A percentile compares a stretch with the other conserved stretches of the same genome.
phyloP scores from a whole-genome alignment of 2,797 vertebrate species.

The Hirundo rustica region DNA sequence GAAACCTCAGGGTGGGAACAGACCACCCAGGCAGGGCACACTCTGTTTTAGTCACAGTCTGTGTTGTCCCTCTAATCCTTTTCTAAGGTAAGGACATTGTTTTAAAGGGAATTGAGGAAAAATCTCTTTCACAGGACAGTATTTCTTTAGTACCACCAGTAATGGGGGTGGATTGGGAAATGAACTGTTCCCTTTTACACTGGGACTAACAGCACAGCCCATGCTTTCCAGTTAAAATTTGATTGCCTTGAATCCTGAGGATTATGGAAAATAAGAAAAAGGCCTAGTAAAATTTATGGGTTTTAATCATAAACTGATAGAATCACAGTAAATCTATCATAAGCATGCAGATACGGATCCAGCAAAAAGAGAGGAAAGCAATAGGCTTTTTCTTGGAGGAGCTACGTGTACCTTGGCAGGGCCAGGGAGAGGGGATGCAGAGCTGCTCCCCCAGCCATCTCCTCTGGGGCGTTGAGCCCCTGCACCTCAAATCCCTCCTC shows the following conservation, averaged over 20 bases:
- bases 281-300: constrained; percentile 48
- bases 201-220: neutral
- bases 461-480: neutral
- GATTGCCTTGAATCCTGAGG: constrained; percentile 41
- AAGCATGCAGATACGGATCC: neutral
- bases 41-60: neutral
- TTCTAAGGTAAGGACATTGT: neutral
- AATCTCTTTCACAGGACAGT: neutral
- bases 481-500: neutral
- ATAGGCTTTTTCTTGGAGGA: neutral
- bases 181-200: neutral
- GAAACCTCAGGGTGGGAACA: neutral
- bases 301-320: constrained; percentile 59
- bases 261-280: constrained; percentile 57
- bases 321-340: constrained; percentile 51
- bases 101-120: constrained; percentile 32
- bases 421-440: neutral
- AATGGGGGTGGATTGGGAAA: constrained; percentile 11
- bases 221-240: constrained; percentile 37
- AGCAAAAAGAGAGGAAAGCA: neutral
- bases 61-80: neutral
- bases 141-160: constrained; percentile 33
- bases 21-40: neutral
- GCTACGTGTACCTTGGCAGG: neutral
- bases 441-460: neutral